Evolutionary conservation across 2,113 vertebrate species (phyloP), one percentile per base, ranked within the genome.

Genomic region (Phaethon lepturus): DNA sequence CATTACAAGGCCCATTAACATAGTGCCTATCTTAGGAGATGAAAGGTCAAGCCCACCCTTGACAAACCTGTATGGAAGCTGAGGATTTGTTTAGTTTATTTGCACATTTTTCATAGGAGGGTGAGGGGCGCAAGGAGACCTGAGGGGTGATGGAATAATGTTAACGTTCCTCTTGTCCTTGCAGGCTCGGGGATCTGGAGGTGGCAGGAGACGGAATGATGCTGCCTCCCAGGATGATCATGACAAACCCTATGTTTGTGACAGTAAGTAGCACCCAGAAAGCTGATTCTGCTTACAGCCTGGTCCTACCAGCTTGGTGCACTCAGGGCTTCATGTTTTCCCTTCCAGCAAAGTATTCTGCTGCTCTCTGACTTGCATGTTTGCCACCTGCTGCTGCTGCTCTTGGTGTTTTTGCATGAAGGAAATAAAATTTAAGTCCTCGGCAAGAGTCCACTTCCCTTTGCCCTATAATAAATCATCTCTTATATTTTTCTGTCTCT

Each of bases 201-300:
- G 98, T 28, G 99, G 99, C 79, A 99, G 99, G 92, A 98, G 98
- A 98, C 99, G 98, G 98, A 98, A 99, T 12, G 99, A 99, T 59
- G 98, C 99, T 8, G 98, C 98, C 83, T 98, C 98, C 66, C 97
- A 98, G 97, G 99, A 99, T 87, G 99, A 99, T 95, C 99, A 99
- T 6, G 99, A 99, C 98, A 99, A 99, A 98, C 99, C 99, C 97
- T 99, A 99, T 80, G 98, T 99, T 98, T 99, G 99, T 98, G 99
- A 99, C 98, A 99, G 99, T 99, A 99, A 99, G 99, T 99, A 98
- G 56, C 50, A 67, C 19, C 66, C 25, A 91, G 82, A 94, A 63
- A 95, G n/a, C 33, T 93, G 78, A 84, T 77, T 96, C 85, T 94
- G 88, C 90, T 83, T 95, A 74, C 40, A 85, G 87, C 86, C 66